Base-by-base conservation (phyloP, 1,140 invertebrate genomes). In the Drosophila mauritiana region DNA sequence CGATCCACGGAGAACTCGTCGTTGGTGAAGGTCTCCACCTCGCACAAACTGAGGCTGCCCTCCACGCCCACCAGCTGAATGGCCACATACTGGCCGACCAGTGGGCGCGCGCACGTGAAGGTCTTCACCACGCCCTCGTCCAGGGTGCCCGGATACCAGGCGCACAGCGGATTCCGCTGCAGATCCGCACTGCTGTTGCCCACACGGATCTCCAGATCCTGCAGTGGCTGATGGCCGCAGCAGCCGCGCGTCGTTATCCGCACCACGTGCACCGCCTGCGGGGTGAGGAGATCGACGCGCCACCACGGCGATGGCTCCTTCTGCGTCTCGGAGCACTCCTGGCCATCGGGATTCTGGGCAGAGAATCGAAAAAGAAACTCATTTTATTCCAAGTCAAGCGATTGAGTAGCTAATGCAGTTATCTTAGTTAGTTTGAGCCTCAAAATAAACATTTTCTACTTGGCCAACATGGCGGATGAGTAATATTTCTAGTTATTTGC, bases 141-240 rank as follows among this genome's bases (percentile, higher is more conserved):
- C 46, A 98, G 95, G n/a, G 97, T 97, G 55, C 97, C 97, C 0
- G 97, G 97, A 92, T 97, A 97, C 97, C 97, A 98, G 12, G 97
- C 97, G 88, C 97, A 98, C 1, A 98, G 93, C 37, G 97, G 96
- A 93, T 98, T 98, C 46, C 96, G 94, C 89, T 97, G 96, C 39
- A 98, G 92, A 79, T 97, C 96, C 2, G 94, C 94, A 55, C 96
- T 97, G 91, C 97, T 98, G 91, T 98, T 98, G 22, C 97, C 97
- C 5, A 98, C 97, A 39, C 97, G 93, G 64, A 98, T 98, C 93
- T 98, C 97, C 46, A 98, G 93, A 92, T 98, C 97, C 92, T 97
- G 96, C 27, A 98, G 93, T n/a, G 97, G 97, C 84, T 97, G 96
- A 85, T 97, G 96, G 80, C 97, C 96, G 73, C 96, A 97, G 77